Percentiles rank a stretch among this genome's conserved stretches.
These are phyloP conservation scores for Scaptomyza cyrtandrae DNA, from an alignment of 2,888 invertebrate species.

Conservation along the genomic window DNA sequence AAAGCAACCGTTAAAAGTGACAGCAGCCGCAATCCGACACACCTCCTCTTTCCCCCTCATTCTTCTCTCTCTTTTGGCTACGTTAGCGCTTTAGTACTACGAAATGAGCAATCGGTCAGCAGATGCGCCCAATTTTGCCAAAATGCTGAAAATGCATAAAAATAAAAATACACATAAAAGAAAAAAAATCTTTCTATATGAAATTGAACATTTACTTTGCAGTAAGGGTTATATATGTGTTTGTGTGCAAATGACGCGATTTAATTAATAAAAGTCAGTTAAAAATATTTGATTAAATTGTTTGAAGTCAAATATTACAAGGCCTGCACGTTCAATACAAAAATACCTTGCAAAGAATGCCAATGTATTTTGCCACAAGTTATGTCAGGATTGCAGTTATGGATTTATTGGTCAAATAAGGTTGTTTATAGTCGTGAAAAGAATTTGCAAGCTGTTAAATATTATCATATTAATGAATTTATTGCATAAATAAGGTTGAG, in stretches of 20 bases:
- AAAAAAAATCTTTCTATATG: not conserved
- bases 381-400: not conserved
- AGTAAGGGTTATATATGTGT: not conserved
- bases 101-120: constrained; percentile 40
- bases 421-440: too few species aligned
- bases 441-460: too few species aligned
- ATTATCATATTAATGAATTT: too few species aligned
- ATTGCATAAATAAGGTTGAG: too few species aligned
- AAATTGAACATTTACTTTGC: constrained; percentile 46
- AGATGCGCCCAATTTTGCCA: constrained; percentile 1
- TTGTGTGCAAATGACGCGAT: constrained; percentile 34
- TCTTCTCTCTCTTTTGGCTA: not conserved
- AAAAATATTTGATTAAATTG: constrained; percentile 71
- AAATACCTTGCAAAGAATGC: constrained; percentile 24
- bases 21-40: constrained; percentile 7
- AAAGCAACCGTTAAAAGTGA: constrained; percentile 43
- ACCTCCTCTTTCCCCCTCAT: not conserved
- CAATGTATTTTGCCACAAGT: constrained; percentile 24
- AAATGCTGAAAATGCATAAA: constrained; percentile 26
- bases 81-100: not conserved
- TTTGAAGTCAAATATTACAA: constrained; percentile 55
- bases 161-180: constrained; percentile 26
- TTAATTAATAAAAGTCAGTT: constrained; percentile 65
- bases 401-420: too few species aligned
- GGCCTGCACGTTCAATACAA: not conserved